Evolutionary conservation across 2,888 invertebrate species (phyloP), one percentile per base, ranked within the genome.

Genomic region (Cosmopolites sordidus): DNA sequence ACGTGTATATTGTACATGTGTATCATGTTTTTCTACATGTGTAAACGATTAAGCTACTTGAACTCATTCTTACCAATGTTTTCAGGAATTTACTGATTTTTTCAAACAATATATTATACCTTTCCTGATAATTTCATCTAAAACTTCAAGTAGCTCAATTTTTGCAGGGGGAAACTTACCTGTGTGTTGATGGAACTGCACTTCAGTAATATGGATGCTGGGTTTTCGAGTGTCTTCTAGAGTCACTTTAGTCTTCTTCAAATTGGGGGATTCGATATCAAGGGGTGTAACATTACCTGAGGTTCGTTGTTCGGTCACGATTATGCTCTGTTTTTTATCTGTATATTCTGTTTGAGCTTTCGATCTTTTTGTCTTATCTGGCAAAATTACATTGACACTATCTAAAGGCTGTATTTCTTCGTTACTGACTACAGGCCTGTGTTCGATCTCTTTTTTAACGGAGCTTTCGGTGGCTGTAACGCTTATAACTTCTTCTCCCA

Each of bases 281-380:
- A 75, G 66, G 64, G 73, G 68, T 71, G 75, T 77, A 43, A 75
- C 67, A 71, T 78, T 77, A 61, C 73, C 77, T 61, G 76, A 72
- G 56, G 73, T 69, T 60, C 68, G 69, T 58, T 73, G 69, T 64
- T 79, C 78, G 44, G 76, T 78, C 50, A 80, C 70, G 46, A 78
- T 70, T 42, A 80, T 62, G 58, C 79, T 75, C 62, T 77, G 75
- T 45, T 73, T 71, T 33, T 54, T 52, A 45, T 56, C 56, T 38
- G 52, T 46, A 47, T 58, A 61, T 40, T 59, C 60, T 6, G 58
- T 45, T 52, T 65, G 48, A 60, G 70, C 71, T 58, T 63, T 66
- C 29, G 65, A 64, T 2, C 51, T 58, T 58, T 62, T 63, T 1
- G 65, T 58, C 42, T 59, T 60, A 30, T 69, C 66, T 47, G 64